Conservation (phyloP, 2,888 invertebrate species). For the Meteorus colon region DNA sequence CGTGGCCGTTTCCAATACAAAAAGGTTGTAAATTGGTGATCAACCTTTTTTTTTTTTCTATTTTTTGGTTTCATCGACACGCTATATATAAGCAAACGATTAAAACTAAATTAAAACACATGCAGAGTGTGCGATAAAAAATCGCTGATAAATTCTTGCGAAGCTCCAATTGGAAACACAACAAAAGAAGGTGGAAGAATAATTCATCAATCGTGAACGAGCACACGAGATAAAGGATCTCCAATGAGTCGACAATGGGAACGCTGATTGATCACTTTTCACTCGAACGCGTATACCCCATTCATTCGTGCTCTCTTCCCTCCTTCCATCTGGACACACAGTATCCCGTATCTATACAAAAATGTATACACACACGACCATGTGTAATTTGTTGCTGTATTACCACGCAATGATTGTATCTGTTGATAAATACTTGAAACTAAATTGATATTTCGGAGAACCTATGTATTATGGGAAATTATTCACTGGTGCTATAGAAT, state of each 20-base stretch:
- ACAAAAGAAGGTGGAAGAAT: conserved; percentile 19
- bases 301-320: neutral
- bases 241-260: conserved; percentile 59
- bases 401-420: conserved; percentile 53
- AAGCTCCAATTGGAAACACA: conserved; percentile 5
- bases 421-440: conserved; percentile 40
- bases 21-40: too few species aligned
- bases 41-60: too few species aligned
- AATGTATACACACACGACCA: conserved; percentile 49
- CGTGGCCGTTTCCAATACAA: too few species aligned
- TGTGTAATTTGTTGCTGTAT: conserved; percentile 63
- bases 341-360: conserved; percentile 1
- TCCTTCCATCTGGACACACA: neutral
- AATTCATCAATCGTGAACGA: conserved; percentile 18
- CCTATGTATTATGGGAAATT: neutral
- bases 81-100: neutral
- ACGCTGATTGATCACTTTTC: conserved; percentile 66
- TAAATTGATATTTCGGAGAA: conserved; percentile 1
- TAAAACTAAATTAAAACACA: conserved; percentile 2
- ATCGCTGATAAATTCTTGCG: neutral
- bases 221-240: conserved; percentile 26
- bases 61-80: too few species aligned
- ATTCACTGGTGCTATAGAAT: neutral
- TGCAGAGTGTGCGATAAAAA: neutral
- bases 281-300: conserved; percentile 54